phyloP scores from a whole-genome alignment of 2,113 vertebrate species.

The Lichenostomus cassidix region DNA sequence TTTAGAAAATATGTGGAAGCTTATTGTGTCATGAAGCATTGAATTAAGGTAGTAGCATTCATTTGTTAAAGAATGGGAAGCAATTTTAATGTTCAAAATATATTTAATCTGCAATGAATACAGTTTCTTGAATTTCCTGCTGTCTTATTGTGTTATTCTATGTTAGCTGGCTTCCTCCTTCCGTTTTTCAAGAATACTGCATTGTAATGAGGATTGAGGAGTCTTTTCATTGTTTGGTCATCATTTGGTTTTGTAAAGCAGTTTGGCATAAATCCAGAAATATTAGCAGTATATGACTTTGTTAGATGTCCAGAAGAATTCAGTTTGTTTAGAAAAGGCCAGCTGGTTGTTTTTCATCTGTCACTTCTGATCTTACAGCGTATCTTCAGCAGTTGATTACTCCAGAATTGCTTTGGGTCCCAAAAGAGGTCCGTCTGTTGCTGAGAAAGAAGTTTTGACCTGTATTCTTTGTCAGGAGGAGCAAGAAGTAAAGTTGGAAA shows the following conservation, averaged over 20 bases:
- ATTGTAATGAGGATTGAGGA: background rate
- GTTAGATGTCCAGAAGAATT: background rate
- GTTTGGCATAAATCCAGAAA: background rate
- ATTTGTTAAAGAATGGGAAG: background rate
- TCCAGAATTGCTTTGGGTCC: conserved; percentile 87
- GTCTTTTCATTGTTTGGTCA: background rate
- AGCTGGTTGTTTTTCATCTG: background rate
- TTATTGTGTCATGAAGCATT: background rate
- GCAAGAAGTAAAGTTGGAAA: conserved; percentile 88
- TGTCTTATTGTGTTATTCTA: background rate
- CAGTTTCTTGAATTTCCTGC: background rate
- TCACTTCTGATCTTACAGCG: conserved; percentile 45
- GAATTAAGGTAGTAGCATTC: background rate
- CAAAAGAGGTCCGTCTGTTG: conserved; percentile 80
- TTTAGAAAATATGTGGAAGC: background rate
- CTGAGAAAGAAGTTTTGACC: conserved; percentile 88
- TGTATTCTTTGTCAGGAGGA: conserved; percentile 99
- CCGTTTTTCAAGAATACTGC: background rate
- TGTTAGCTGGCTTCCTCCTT: background rate
- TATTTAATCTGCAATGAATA: background rate
- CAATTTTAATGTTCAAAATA: background rate
- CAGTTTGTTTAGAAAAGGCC: background rate
- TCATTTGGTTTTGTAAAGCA: background rate
- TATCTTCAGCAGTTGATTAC: conserved; percentile 71
- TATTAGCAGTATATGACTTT: background rate